Percentiles rank a stretch among this genome's conserved stretches.
These are phyloP conservation scores for Numida meleagris DNA, from an alignment of 2,113 vertebrate genomes.

Conservation along the genomic window DNA sequence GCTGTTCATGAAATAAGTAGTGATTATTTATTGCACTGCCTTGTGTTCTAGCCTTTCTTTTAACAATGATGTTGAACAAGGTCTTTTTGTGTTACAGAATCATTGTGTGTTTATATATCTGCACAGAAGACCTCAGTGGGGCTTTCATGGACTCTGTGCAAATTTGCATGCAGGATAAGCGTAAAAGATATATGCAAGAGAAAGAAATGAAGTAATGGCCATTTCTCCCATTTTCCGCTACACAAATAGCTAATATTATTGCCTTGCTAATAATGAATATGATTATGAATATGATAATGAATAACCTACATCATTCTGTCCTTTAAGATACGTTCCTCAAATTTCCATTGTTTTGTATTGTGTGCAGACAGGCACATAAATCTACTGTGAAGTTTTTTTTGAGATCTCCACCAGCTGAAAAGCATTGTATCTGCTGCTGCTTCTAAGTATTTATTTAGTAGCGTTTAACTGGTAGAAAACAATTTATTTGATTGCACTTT, in stretches of 20 bases:
- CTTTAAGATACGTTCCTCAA: background rate
- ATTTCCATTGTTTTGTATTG: background rate
- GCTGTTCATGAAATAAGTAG: background rate
- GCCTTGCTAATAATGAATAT: background rate
- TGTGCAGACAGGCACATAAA: background rate
- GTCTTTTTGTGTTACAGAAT: background rate
- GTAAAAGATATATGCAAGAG: background rate
- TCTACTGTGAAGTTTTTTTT: background rate
- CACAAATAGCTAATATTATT: background rate
- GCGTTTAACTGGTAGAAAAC: slow-evolving; percentile 28
- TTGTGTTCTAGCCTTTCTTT: background rate
- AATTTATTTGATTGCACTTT: slow-evolving; percentile 10
- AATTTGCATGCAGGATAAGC: background rate
- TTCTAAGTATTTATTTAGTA: slow-evolving; percentile 31
- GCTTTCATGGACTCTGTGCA: background rate
- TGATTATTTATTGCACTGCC: background rate
- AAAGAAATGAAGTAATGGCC: background rate
- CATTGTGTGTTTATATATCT: background rate
- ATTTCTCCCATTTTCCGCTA: background rate
- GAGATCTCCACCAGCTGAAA: background rate
- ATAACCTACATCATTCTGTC: background rate
- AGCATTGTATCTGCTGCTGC: background rate
- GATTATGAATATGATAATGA: background rate
- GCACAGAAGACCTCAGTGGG: background rate
- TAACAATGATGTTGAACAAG: background rate